Evolutionary conservation across 2,113 vertebrate species (phyloP), one percentile per base, ranked within the genome.

Genomic region (Phycodurus eques): DNA sequence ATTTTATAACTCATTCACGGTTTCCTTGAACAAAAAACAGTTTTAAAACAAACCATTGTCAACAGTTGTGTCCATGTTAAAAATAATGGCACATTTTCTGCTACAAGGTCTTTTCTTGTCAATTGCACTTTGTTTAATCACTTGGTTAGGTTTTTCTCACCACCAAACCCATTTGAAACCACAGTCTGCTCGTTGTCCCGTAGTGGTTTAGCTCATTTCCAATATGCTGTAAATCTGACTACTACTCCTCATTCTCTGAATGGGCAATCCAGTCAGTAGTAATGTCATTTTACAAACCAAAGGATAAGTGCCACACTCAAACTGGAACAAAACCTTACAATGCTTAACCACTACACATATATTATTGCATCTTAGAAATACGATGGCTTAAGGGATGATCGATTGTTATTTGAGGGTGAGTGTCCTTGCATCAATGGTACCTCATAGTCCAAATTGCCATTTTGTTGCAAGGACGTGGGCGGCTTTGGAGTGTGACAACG

Each of bases 361-460:
- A 53, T 44, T 47, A 70, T 20, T 70, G 44, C 56, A 65, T 79
- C 59, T 92, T 87, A 96, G 86, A 95, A 94, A 74, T 96, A 96
- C n/a, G 94, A 94, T 17, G 94, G 93, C 73, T 94, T 95, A 71
- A 89, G 60, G 1, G 91, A 88, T 0, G 92, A 79, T 51, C 90
- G 59, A 53, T 94, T 94, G 78, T 94, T 94, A 80, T 94, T 94
- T 73, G 92, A 87, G 19, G 93, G 80, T 15, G 90, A 92, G 1
- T 92, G 89, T 0, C 92, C 93, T 72, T 93, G 93, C 93, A 95
- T 95, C 71, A 96, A 90, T 0, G 93, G 94, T n/a, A 94, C 89
- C 63, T 95, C 94, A 0, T 91, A 94, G 74, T 96, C 95, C 0
- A 85, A 77, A 14, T 88, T 19, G 43, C 94, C 64, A 0, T 89